Percentiles rank a stretch among this genome's conserved stretches.
These are phyloP conservation scores for Gymnoscelis rufifasciata DNA, from an alignment of 2,888 invertebrate species.

Conservation along the genomic window DNA sequence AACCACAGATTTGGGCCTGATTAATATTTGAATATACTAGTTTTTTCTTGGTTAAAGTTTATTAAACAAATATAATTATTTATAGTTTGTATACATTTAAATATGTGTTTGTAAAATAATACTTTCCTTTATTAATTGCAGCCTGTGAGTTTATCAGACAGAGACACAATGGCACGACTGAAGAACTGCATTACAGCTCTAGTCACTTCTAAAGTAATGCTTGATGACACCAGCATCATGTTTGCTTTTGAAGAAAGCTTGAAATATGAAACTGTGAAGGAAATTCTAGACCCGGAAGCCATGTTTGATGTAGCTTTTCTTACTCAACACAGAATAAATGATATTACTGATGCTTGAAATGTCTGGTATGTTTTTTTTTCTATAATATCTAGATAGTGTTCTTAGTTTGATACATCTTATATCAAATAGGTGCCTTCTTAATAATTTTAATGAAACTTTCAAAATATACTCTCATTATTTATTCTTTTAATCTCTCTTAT, in stretches of 20 bases:
- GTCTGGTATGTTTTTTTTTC: slow-evolving; percentile 23
- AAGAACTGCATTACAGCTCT: slow-evolving; percentile 94
- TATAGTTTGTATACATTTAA: no score
- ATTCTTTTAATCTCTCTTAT: not conserved
- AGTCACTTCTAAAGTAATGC: slow-evolving; percentile 90
- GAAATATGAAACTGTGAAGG: slow-evolving; percentile 86
- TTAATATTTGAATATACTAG: no score
- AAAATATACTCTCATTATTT: no score
- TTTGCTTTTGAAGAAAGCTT: slow-evolving; percentile 94
- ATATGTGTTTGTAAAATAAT: no score
- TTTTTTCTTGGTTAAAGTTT: no score
- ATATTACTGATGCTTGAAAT: slow-evolving; percentile 51
- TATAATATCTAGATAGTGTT: no score
- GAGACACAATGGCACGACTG: slow-evolving; percentile 92
- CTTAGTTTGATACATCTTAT: no score
- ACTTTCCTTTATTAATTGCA: slow-evolving; percentile 42
- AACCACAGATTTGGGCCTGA: no score
- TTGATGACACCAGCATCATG: slow-evolving; percentile 94
- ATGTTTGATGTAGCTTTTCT: slow-evolving; percentile 90
- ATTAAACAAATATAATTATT: no score
- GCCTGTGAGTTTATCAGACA: slow-evolving; percentile 84
- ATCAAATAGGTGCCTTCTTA: no score
- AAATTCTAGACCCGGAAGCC: slow-evolving; percentile 89
- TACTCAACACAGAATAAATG: slow-evolving; percentile 85
- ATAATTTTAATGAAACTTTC: no score